Evolutionary conservation across 2,888 invertebrate genomes (phyloP), one percentile per base, ranked within the genome.

Genomic region (Athetis lepigone): DNA sequence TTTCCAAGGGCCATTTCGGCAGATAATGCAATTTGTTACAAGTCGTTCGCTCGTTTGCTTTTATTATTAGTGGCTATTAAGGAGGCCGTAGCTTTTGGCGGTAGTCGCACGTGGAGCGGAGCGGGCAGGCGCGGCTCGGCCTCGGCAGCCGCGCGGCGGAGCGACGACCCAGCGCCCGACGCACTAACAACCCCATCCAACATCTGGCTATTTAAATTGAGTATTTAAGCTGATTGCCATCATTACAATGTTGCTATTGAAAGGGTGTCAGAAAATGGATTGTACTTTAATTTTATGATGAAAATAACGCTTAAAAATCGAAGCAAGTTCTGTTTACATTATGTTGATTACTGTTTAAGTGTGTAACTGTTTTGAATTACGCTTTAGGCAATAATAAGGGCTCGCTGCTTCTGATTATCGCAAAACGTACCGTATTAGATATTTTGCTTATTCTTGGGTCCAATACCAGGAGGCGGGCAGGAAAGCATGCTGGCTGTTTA

Each of bases 1-100:
- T 86, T 87, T 88, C 85, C 85, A 86, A 86, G 83, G 83, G 81
- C 87, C 86, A 88, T 90, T 89, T 88, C 81, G 77, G 75, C 81
- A 88, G 88, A 88, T 91, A 91, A 90, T 91, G 88, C 88, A 90
- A 92, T 92, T 92, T 90, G 87, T 89, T 88, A 88, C 85, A 90
- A 90, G 88, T 89, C 87, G 83, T 90, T 89, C 85, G 82, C 86
- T 89, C 88, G 90, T 90, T 92, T 90, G 84, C 84, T 88, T 90
- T 90, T 90, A 90, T 88, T 88, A 88, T 90, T 88, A 88, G 89
- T 88, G 83, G 85, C 88, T 86, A 89, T 91, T 90, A 90, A 82
- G 83, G 78, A 79, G 80, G 77, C 77, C 72, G 80, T 81, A 83
- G 83, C 79, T 85, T 80, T 82, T 73, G 72, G 74, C 73, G 52